phyloP scores from a whole-genome alignment of 1,140 invertebrate genomes.

The Drosophila kikkawai region DNA sequence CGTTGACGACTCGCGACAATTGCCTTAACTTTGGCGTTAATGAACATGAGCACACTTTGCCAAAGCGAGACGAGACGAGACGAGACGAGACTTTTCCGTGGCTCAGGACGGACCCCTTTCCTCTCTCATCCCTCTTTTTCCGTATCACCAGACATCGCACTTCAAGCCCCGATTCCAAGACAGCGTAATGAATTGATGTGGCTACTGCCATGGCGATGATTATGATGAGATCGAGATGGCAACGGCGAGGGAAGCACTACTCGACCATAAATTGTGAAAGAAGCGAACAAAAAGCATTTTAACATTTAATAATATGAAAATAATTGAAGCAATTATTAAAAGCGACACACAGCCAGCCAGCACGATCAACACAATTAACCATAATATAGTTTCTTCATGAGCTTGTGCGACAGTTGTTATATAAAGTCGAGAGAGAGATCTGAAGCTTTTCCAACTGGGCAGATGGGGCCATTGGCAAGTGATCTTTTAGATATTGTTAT shows the following conservation, averaged over 20 bases:
- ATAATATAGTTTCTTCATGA: slow-evolving; percentile 62
- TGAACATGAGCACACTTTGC: slow-evolving; percentile 82
- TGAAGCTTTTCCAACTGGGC: not conserved
- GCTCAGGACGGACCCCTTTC: slow-evolving; percentile 20
- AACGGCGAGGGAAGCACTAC: not conserved
- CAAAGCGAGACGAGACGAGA: slow-evolving; percentile 44
- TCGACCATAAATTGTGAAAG: slow-evolving; percentile 45
- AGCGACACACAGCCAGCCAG: slow-evolving; percentile 8
- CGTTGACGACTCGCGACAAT: slow-evolving; percentile 69
- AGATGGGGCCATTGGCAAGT: not conserved
- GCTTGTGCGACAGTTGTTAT: slow-evolving; percentile 51
- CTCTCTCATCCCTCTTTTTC: not conserved
- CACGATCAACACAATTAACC: slow-evolving; percentile 70
- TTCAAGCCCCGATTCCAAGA: slow-evolving; percentile 33
- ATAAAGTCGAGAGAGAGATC: slow-evolving; percentile 33
- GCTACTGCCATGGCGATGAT: slow-evolving; percentile 45
- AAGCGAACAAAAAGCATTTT: slow-evolving; percentile 76
- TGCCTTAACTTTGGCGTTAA: slow-evolving; percentile 83
- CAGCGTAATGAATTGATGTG: slow-evolving; percentile 73
- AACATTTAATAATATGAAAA: slow-evolving; percentile 83
- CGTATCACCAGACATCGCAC: slow-evolving; percentile 15
- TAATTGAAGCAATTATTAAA: slow-evolving; percentile 79
- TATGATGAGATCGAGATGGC: slow-evolving; percentile 39
- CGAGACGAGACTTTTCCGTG: slow-evolving; percentile 41
- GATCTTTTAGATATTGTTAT: not conserved